Percentiles rank a stretch among this genome's conserved stretches.
phyloP scores from a whole-genome alignment of 2,113 vertebrate species.

The Seriola rivoliana region DNA sequence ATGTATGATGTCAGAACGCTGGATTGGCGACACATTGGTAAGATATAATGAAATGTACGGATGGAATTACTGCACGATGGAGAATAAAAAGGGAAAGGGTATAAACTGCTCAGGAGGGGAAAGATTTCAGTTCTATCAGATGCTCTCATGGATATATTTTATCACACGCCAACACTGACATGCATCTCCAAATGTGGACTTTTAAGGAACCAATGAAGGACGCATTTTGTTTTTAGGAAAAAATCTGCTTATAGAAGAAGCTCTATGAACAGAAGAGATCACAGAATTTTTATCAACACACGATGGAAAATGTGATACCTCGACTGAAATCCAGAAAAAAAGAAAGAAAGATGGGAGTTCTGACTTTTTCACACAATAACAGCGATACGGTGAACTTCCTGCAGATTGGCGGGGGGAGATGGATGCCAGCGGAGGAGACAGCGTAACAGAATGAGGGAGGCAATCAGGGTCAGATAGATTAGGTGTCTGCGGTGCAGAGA shows the following conservation, averaged over 20 bases:
- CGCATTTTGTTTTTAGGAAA: neutral
- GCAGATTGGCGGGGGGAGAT: constrained; percentile 25
- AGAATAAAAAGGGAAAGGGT: constrained; percentile 52
- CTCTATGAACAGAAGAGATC: constrained; percentile 8
- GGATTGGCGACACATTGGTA: constrained; percentile 47
- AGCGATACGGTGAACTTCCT: constrained; percentile 27
- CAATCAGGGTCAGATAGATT: constrained; percentile 64
- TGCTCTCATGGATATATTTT: neutral
- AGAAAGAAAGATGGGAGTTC: constrained; percentile 12
- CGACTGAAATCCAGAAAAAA: constrained; percentile 3
- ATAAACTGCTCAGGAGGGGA: constrained; percentile 6
- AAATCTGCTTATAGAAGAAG: neutral
- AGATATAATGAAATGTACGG: constrained; percentile 47
- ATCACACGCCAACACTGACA: neutral
- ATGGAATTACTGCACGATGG: constrained; percentile 64
- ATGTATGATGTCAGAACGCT: constrained; percentile 63
- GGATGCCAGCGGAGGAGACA: constrained; percentile 43
- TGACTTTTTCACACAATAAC: constrained; percentile 41
- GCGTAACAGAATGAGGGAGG: constrained; percentile 37
- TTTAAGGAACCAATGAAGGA: neutral
- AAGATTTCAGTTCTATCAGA: constrained; percentile 24
- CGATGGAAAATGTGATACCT: constrained; percentile 10
- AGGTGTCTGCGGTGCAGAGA: constrained; percentile 64
- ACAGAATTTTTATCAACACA: constrained; percentile 8
- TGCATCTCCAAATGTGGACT: constrained; percentile 8